Evolutionary conservation across 1,140 invertebrate genomes (phyloP), one percentile per base, ranked within the genome.

Genomic region (Ostrea edulis): DNA sequence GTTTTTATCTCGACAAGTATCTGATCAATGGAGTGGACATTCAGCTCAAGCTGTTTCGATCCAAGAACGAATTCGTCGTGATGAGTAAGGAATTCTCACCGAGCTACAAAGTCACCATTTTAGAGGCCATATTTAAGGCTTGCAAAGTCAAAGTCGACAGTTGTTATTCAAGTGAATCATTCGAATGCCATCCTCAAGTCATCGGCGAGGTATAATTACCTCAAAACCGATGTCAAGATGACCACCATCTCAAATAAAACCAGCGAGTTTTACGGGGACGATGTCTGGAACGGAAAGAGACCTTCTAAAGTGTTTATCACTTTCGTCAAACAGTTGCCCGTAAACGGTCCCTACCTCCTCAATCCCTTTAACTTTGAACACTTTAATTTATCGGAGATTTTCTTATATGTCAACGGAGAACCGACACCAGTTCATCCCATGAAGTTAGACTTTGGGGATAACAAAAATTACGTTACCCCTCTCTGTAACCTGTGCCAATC

Each of bases 291-390:
- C 51, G 62, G 51, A 22, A 65, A 55, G 44, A 17, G 54, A 55
- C 52, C 87, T 9, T 29, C 65, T 20, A 87, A 87, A 84, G 53
- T 54, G 35, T 87, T 51, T 22, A 44, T 87, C 12, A 51, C 82
- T 17, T 87, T 84, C 29, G 82, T 87, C 12, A 87, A 77, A 20
- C 87, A 87, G 65, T 51, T 51, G 44, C 85, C 68, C 22, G 88
- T 89, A 11, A 82, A 87, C 54, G 88, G 88, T 71, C n/a, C n/a
- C 84, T 89, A 87, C 35, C 22, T 35, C 2, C 58, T 62, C n/a
- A 87, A 89, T 82, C 82, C 88, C 0, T 89, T 84, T 85, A 86
- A 89, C 17, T 88, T 88, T 58, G 22, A 85, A 54, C n/a, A 88
- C 54, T 82, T 51, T 20, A 77, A 85, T 51, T 9, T 81, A 52